Evolutionary conservation across 2,797 vertebrate genomes (phyloP), one percentile per base, ranked within the genome.

Genomic region (Masticophis lateralis): DNA sequence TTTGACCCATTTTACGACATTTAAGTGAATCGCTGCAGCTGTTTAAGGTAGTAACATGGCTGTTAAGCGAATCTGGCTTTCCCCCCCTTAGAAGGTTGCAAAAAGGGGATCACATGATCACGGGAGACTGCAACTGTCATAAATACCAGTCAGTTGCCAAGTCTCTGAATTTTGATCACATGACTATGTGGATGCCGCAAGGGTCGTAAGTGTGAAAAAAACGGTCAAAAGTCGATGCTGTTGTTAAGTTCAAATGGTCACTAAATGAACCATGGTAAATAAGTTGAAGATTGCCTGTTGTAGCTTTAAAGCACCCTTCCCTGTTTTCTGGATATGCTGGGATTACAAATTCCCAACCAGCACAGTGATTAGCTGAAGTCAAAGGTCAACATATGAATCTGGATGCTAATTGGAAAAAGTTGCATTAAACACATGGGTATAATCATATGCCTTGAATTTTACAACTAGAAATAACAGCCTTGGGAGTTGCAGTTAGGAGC

Each of bases 161-260:
- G 16, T 8, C 1, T 32, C 14, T 32, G 66, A 18, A 32, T 18
- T 74, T 74, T 18, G 66, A 74, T 74, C n/a, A 3, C 1, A 1
- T 37, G 66, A 37, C 2, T 18, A 18, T 18, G 0, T 32, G n/a
- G 16, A 37, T 1, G 6, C n/a, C 32, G n/a, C 16, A 18, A 32
- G 12, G n/a, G 14, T 69, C 28, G 1, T 14, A 69, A 18, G 6
- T 32, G 66, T 37, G 66, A 18, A 74, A 32, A 74, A 32, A 69
- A 3, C 0, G 1, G 63, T 32, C 5, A 7, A 8, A 69, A 3
- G 66, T 8, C 14, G 6, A 74, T 3, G 16, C n/a, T 16, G 1
- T 18, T 74, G 2, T 53, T 69, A 37, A 18, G n/a, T 69, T 18
- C 11, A 16, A 69, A 8, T 2, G 2, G 66, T 69, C 66, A 32